These are phyloP conservation scores for Blastobasis lacticolella DNA, from an alignment of 2,888 invertebrate species.

Conservation along the genomic window DNA sequence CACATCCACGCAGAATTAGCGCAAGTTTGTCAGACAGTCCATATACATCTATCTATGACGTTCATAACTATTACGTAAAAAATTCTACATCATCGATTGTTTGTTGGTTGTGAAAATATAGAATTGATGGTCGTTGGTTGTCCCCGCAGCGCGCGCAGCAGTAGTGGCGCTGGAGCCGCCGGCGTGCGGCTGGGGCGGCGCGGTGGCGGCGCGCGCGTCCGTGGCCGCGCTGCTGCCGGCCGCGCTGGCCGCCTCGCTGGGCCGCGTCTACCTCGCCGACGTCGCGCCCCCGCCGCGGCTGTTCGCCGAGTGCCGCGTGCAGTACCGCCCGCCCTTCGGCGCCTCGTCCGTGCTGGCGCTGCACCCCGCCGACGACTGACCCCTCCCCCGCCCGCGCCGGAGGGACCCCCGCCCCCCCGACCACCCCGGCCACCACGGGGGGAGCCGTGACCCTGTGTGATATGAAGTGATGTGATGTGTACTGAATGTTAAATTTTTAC, in stretches of 20 bases:
- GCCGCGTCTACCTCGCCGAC: conserved; percentile 87
- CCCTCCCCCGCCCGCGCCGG: background rate
- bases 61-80: too few species aligned
- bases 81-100: too few species aligned
- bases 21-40: too few species aligned
- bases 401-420: too few species aligned
- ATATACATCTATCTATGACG: too few species aligned
- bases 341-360: conserved; percentile 54
- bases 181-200: conserved; percentile 37
- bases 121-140: too few species aligned
- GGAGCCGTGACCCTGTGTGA: too few species aligned
- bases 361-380: conserved; percentile 37
- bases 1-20: too few species aligned
- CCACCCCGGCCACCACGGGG: too few species aligned
- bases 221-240: conserved; percentile 30
- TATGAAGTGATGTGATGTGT: background rate
- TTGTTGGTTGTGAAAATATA: too few species aligned
- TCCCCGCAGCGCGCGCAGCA: conserved; percentile 33
- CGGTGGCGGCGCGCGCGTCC: conserved; percentile 47
- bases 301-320: conserved; percentile 82
- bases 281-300: conserved; percentile 84
- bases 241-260: conserved; percentile 27
- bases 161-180: conserved; percentile 70
- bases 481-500: background rate
- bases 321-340: conserved; percentile 87